Evolutionary conservation across 2,797 vertebrate species (phyloP), one percentile per base, ranked within the genome.

Genomic region (Sparus aurata): DNA sequence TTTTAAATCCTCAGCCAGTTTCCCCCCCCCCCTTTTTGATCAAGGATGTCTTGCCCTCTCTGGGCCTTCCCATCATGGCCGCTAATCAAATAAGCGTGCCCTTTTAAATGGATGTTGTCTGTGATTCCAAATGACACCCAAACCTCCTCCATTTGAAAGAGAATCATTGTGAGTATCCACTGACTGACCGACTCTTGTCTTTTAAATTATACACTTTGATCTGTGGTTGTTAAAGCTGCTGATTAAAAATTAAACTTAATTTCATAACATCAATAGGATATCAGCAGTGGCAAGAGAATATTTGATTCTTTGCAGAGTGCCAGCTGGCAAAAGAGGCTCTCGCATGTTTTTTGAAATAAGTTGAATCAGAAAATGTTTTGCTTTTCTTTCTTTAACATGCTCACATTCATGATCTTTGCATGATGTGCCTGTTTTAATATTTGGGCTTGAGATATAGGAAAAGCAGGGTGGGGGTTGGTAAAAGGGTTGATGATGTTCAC

Each of bases 61-160:
- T 46, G 53, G 83, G 83, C 75, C 69, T 85, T 89, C 68, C 73
- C 69, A 87, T 82, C 86, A 86, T 77, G 84, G 85, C 84, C 68
- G 65, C 89, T 91, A 93, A 95, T 94, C 89, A 94, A 95, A 90
- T 93, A 88, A 91, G 78, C 73, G 57, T 88, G 86, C 77, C 77
- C 85, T 85, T 93, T 93, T 87, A 92, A 92, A 91, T 86, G 59
- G 89, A 89, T 90, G 85, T 76, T 79, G 74, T 85, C 64, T 89
- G 85, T 82, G 86, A 90, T 91, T 91, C 73, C 69, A 63, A 60
- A 83, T 80, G 84, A 77, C 80, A 65, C 66, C 62, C 74, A 58
- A 69, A n/a, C 58, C 63, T 41, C 72, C 71, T 76, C 66, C 72
- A 67, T 91, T 86, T 89, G 72, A 92, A 90, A 88, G 86, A 83